Evolutionary conservation across 2,888 invertebrate species (phyloP), one percentile per base, ranked within the genome.

Genomic region (Eurytoma adleriae): DNA sequence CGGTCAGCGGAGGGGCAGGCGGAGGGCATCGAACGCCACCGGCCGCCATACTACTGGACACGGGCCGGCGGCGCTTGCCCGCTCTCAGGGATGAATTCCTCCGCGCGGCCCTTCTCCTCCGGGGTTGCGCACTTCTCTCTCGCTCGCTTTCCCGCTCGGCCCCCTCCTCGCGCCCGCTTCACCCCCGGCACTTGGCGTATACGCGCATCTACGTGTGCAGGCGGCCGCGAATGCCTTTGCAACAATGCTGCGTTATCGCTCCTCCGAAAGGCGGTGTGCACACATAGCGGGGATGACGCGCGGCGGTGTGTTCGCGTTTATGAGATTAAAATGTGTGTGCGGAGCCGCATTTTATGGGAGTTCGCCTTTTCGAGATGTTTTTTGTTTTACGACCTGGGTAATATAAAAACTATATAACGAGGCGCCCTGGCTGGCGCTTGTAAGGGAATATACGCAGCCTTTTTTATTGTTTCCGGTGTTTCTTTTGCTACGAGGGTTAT

Each of bases 11-110:
- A 48, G 54, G 64, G 30, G 48, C 66, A 40, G 59, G 27, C 16
- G 84, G 83, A 86, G 89, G 87, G 87, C 88, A 89, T 87, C 86
- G 88, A 88, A 88, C 88, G 86, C 48, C 30, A 40, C 86, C 85
- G 52, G 88, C 89, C 88, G 89, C 90, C 89, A 89, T 89, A 20
- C 89, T 88, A 88, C 89, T 89, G 90, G 90, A 90, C 89, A 89
- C 88, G 85, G 87, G 78, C 69, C 67, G 57, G 57, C 66, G 40
- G 57, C 13, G 50, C 14, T 18, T 16, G 18, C 84, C 86, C 87
- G 87, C 86, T 86, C 88, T 86, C 86, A 85, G 86, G 87, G 87
- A 88, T 87, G 87, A 88, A 88, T 88, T 87, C 88, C 87, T 86
- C 83, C 86, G 86, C 64, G 76, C 62, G 80, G 78, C 83, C 82